These are phyloP conservation scores for Microtus oregoni DNA, from an alignment of 2,113 vertebrate genomes.

Conservation along the genomic window DNA sequence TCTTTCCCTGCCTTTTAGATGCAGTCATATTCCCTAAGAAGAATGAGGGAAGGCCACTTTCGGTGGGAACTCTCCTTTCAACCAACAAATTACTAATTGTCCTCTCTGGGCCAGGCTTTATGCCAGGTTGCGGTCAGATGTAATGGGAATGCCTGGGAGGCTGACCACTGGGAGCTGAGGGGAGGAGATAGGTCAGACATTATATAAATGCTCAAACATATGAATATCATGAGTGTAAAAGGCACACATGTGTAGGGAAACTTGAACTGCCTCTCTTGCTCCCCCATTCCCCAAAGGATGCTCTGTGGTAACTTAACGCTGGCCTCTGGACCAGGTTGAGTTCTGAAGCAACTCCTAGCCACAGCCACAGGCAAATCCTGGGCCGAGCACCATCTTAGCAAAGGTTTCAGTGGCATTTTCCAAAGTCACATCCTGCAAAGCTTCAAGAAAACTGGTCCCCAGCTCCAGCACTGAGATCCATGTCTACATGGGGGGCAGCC, in stretches of 20 bases:
- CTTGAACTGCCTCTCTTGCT: background rate
- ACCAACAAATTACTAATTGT: background rate
- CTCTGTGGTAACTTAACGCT: background rate
- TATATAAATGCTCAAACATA: background rate
- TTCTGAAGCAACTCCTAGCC: background rate
- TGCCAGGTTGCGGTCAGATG: background rate
- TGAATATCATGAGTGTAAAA: background rate
- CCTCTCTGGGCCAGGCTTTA: background rate
- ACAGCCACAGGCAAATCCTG: background rate
- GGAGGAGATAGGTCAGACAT: background rate
- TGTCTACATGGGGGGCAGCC: background rate
- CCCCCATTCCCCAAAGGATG: background rate
- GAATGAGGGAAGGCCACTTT: background rate
- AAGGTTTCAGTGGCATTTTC: background rate
- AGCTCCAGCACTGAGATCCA: background rate
- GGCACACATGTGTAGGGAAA: background rate
- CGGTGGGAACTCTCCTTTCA: background rate
- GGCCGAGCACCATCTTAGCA: background rate
- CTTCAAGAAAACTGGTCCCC: background rate
- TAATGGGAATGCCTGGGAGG: background rate
- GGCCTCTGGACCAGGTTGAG: background rate
- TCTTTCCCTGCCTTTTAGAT: background rate
- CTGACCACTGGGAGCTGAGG: background rate
- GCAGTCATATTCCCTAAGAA: background rate
- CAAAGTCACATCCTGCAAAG: background rate